Conservation (phyloP, 2,113 vertebrate species). For the Isichthys henryi region DNA sequence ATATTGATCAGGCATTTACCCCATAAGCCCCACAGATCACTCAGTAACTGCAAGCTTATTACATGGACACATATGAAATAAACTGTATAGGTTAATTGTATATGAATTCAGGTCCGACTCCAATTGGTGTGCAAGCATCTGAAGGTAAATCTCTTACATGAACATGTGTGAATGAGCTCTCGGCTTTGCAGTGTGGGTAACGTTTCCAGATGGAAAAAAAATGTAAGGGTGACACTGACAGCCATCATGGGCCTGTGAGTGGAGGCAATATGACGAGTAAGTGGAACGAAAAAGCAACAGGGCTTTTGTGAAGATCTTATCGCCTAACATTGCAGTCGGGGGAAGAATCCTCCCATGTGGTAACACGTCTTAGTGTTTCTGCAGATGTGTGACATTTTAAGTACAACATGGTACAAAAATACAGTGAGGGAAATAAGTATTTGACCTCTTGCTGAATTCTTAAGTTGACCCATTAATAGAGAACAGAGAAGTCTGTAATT, state of each 20-base stretch:
- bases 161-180: neutral
- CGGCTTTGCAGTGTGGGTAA: no score
- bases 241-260: neutral
- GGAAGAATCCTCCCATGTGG: neutral
- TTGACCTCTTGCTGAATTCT: no score
- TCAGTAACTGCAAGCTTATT: neutral
- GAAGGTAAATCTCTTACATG: neutral
- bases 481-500: no score
- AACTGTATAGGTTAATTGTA: neutral
- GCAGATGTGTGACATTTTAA: neutral
- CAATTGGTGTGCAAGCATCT: neutral
- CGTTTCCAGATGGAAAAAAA: neutral
- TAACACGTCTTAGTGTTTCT: neutral
- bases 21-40: neutral
- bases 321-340: neutral
- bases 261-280: neutral
- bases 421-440: no score
- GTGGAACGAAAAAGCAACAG: neutral
- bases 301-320: neutral
- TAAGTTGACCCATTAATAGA: no score
- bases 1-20: neutral
- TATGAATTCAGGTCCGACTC: neutral
- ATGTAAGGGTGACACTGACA: neutral
- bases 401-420: neutral
- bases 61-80: neutral